Evolutionary conservation across 2,113 vertebrate genomes (phyloP).

Genomic region (Notarius quadriscutis): DNA sequence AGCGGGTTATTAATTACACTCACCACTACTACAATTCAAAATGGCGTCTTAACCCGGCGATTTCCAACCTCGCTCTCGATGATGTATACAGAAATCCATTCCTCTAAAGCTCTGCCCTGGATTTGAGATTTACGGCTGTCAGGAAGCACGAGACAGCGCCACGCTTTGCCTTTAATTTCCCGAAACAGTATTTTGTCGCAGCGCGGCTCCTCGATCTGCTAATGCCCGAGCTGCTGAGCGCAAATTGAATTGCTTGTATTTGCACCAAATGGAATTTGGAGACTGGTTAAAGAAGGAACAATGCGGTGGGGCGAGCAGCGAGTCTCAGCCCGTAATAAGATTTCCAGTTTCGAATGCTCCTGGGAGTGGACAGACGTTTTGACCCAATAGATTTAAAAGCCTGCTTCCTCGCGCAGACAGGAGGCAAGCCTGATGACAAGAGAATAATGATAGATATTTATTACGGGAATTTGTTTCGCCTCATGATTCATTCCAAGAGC

Average conservation of each 20-base stretch:
- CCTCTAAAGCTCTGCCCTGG: neutral
- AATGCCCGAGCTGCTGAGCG: slow-evolving; percentile 69
- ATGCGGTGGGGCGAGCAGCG: slow-evolving; percentile 72
- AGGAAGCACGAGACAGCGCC: slow-evolving; percentile 47
- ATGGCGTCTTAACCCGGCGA: neutral
- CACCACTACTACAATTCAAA: neutral
- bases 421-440: slow-evolving; percentile 71
- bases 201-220: slow-evolving; percentile 67
- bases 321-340: slow-evolving; percentile 74
- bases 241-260: slow-evolving; percentile 79
- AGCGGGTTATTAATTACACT: slow-evolving; percentile 3
- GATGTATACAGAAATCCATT: neutral
- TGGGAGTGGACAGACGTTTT: slow-evolving; percentile 63
- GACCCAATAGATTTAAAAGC: slow-evolving; percentile 84
- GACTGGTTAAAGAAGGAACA: slow-evolving; percentile 71
- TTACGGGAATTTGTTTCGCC: slow-evolving; percentile 76
- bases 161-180: slow-evolving; percentile 66
- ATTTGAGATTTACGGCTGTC: slow-evolving; percentile 19
- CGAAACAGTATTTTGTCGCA: slow-evolving; percentile 66
- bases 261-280: slow-evolving; percentile 76
- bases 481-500: slow-evolving; percentile 66
- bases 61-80: neutral
- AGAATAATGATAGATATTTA: slow-evolving; percentile 81
- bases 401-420: slow-evolving; percentile 72
- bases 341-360: slow-evolving; percentile 74